Evolutionary conservation across 2,888 invertebrate species (phyloP).

Genomic region (Cheilosia pagana): DNA sequence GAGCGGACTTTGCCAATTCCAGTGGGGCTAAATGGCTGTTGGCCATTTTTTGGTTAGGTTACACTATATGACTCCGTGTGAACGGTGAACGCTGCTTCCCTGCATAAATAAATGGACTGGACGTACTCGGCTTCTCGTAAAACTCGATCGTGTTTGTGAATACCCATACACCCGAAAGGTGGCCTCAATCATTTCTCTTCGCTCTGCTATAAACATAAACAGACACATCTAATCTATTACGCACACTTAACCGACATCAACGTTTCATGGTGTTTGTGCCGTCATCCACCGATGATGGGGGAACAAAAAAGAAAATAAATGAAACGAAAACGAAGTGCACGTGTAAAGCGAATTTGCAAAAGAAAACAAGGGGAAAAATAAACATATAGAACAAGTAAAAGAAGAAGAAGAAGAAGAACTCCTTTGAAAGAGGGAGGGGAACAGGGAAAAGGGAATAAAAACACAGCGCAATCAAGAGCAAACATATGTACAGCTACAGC

Average conservation of each 20-base stretch:
- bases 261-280: neutral
- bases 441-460: no score
- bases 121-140: neutral
- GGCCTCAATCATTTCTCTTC: slow-evolving; percentile 7
- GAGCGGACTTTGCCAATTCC: slow-evolving; percentile 56
- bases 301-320: slow-evolving; percentile 5
- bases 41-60: slow-evolving; percentile 23
- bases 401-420: slow-evolving; percentile 31
- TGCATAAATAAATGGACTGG: slow-evolving; percentile 32
- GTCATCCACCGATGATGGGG: slow-evolving; percentile 2
- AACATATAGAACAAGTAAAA: slow-evolving; percentile 10
- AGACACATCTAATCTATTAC: neutral
- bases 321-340: slow-evolving; percentile 29
- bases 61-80: slow-evolving; percentile 26
- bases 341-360: slow-evolving; percentile 57
- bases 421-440: neutral
- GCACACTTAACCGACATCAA: neutral
- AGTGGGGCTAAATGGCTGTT: slow-evolving; percentile 31
- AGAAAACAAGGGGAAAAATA: slow-evolving; percentile 31
- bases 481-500: slow-evolving; percentile 59
- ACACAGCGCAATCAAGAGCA: slow-evolving; percentile 21
- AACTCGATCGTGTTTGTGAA: slow-evolving; percentile 47
- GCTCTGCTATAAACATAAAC: neutral
- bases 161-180: slow-evolving; percentile 7
- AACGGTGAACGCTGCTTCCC: slow-evolving; percentile 42